Evolutionary conservation across 1,140 invertebrate genomes (phyloP).

Genomic region (Aporrectodea caliginosa): DNA sequence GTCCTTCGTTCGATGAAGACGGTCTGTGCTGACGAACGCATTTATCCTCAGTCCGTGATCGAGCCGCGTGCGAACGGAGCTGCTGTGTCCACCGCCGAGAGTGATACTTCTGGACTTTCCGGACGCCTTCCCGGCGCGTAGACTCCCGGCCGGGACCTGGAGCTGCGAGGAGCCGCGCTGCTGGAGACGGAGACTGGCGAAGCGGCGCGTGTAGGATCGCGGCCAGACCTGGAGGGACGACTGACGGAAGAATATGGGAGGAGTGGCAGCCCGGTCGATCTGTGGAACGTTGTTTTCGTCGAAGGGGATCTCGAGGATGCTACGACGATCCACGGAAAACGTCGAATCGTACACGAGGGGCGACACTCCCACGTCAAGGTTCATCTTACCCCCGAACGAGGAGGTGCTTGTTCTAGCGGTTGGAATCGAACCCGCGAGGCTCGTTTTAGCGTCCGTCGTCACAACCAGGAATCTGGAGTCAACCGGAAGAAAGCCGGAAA

Average conservation of each 20-base stretch:
- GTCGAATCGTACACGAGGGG: neutral
- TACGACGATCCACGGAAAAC: neutral
- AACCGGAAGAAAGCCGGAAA: too few relatives aligned
- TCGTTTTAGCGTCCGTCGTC: too few relatives aligned
- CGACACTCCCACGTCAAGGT: too few relatives aligned
- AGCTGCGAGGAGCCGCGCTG: neutral
- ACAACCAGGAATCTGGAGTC: too few relatives aligned
- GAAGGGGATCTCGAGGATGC: neutral
- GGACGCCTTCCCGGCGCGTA: neutral
- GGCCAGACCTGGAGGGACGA: neutral
- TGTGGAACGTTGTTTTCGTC: conserved; percentile 32
- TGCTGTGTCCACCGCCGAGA: neutral
- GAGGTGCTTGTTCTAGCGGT: too few relatives aligned
- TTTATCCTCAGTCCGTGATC: neutral
- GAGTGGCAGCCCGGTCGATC: conserved; percentile 27
- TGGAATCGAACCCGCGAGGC: too few relatives aligned
- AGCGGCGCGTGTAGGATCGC: neutral
- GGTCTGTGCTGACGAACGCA: neutral
- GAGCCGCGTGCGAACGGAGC: neutral
- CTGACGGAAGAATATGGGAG: conserved; percentile 4
- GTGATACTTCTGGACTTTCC: neutral
- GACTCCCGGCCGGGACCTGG: neutral
- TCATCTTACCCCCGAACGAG: too few relatives aligned
- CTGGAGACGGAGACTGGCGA: neutral
- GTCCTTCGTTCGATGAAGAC: neutral